Conservation (phyloP, 2,797 vertebrate species). For the Spinibarbus caldwelli region DNA sequence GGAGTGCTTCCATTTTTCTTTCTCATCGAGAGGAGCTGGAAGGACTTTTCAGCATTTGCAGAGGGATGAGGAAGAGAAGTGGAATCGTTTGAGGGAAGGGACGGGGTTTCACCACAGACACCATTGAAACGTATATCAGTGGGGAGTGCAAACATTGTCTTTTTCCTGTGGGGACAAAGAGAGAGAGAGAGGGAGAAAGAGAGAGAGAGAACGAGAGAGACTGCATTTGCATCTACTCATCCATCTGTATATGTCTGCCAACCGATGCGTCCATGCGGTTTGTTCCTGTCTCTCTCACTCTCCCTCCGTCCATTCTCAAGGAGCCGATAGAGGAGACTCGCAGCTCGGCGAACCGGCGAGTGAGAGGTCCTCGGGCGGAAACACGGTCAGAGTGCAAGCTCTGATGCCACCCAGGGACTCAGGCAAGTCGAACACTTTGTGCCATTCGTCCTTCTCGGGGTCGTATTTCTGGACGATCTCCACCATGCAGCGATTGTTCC, state of each 20-base stretch:
- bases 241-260: slow-evolving; percentile 21
- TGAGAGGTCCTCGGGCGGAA: slow-evolving; percentile 92
- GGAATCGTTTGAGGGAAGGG: slow-evolving; percentile 39
- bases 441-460: slow-evolving; percentile 97
- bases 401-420: slow-evolving; percentile 97
- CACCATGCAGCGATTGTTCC: slow-evolving; percentile 99
- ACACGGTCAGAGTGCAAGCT: slow-evolving; percentile 97
- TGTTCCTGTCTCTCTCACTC: slow-evolving; percentile 64
- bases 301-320: slow-evolving; percentile 77
- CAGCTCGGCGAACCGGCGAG: slow-evolving; percentile 85
- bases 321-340: slow-evolving; percentile 95
- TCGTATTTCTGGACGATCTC: slow-evolving; percentile 99
- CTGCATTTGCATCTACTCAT: neutral
- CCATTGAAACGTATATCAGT: slow-evolving; percentile 39
- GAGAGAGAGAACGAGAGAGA: slow-evolving; percentile 28
- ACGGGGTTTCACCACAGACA: slow-evolving; percentile 50
- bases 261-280: slow-evolving; percentile 20
- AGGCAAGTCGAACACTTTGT: slow-evolving; percentile 97
- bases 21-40: slow-evolving; percentile 57
- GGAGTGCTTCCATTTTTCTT: slow-evolving; percentile 65
- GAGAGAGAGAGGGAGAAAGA: slow-evolving; percentile 62
- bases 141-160: slow-evolving; percentile 60
- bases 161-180: slow-evolving; percentile 57
- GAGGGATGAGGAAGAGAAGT: slow-evolving; percentile 44
- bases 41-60: slow-evolving; percentile 12